Evolutionary conservation across 1,140 invertebrate species (phyloP).

Genomic region (Cylas formicarius): DNA sequence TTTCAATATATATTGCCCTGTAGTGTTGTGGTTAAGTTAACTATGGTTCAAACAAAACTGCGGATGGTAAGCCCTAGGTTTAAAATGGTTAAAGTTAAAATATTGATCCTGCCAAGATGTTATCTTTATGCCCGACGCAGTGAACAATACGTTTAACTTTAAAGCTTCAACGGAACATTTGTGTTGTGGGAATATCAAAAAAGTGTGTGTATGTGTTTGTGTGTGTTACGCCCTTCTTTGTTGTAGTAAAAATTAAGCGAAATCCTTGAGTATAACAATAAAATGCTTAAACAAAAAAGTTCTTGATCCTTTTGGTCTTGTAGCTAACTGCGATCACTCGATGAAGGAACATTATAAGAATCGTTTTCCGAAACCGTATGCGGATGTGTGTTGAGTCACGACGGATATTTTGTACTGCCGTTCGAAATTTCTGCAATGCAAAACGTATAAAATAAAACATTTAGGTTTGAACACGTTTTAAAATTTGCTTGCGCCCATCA

Average conservation of each 20-base stretch:
- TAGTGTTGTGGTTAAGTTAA: constrained; percentile 26
- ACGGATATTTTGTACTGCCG: constrained; percentile 30
- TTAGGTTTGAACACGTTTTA: too few relatives aligned
- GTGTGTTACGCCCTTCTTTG: constrained; percentile 20
- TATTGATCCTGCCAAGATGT: constrained; percentile 33
- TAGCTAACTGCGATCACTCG: constrained; percentile 32
- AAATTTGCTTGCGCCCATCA: too few relatives aligned
- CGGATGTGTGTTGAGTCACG: constrained; percentile 20
- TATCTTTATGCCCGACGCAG: constrained; percentile 33
- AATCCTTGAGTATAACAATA: constrained; percentile 3
- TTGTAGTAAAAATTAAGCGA: constrained; percentile 3
- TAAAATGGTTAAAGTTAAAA: constrained; percentile 25
- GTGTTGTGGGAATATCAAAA: constrained; percentile 2
- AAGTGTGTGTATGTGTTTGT: too few relatives aligned
- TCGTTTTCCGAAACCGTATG: constrained; percentile 20
- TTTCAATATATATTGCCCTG: constrained; percentile 30
- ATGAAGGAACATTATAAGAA: constrained; percentile 26
- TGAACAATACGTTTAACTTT: constrained; percentile 32
- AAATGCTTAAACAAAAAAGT: constrained; percentile 13
- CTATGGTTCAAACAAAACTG: constrained; percentile 20
- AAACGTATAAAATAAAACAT: constrained; percentile 17
- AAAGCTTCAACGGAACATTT: constrained; percentile 17
- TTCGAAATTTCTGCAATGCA: constrained; percentile 32
- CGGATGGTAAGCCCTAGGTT: constrained; percentile 25
- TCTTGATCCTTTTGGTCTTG: constrained; percentile 19